Evolutionary conservation across 2,113 vertebrate species (phyloP).

Genomic region (Cavia porcellus): DNA sequence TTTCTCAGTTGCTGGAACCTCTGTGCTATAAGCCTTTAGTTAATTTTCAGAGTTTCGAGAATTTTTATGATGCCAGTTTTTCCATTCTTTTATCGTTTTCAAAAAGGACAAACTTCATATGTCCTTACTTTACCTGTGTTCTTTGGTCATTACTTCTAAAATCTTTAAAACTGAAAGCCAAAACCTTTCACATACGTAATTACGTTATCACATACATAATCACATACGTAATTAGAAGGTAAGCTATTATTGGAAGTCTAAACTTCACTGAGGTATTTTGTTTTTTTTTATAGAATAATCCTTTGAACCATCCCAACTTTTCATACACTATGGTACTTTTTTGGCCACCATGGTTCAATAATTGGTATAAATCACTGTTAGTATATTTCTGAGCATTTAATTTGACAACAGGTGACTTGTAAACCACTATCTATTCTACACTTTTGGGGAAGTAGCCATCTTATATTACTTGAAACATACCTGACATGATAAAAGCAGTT

Average conservation of each 20-base stretch:
- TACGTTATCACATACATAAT: too few species aligned
- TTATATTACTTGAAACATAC: background rate
- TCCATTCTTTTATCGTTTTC: background rate
- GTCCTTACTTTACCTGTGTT: background rate
- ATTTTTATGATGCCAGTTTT: background rate
- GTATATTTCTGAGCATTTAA: background rate
- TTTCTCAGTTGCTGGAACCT: background rate
- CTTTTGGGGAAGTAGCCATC: background rate
- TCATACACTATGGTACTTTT: background rate
- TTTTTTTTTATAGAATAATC: background rate
- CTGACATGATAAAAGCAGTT: background rate
- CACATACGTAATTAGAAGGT: background rate
- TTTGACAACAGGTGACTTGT: background rate
- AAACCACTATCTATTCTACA: background rate
- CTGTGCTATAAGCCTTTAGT: background rate
- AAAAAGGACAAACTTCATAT: background rate
- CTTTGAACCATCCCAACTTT: background rate
- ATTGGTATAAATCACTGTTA: background rate
- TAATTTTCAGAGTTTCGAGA: background rate
- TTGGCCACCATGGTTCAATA: background rate
- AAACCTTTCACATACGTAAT: background rate
- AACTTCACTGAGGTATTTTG: background rate
- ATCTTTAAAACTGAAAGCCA: background rate
- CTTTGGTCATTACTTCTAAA: background rate
- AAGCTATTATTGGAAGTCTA: background rate